A percentile compares a stretch with the other conserved stretches of the same genome.
Conservation (phyloP, 2,888 invertebrate species). For the Cinara cedri region DNA sequence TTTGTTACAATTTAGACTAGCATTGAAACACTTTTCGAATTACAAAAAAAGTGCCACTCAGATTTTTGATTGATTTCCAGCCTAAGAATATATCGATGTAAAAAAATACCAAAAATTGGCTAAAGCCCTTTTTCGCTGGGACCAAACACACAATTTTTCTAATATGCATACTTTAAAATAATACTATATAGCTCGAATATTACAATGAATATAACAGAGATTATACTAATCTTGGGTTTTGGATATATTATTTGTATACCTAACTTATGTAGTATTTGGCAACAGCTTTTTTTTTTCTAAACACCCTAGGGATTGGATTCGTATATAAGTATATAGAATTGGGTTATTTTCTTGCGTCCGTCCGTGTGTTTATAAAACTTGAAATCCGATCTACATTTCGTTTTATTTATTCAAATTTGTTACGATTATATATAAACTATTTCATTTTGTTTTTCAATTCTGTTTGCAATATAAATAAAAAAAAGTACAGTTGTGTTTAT, state of each 20-base stretch:
- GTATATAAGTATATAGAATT: background rate
- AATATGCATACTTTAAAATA: no score
- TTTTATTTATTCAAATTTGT: conserved; percentile 47
- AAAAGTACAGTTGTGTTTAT: conserved; percentile 20
- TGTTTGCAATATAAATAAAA: conserved; percentile 39
- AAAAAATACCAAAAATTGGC: no score
- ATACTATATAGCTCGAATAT: conserved; percentile 24
- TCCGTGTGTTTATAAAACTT: conserved; percentile 48
- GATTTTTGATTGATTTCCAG: no score
- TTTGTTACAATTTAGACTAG: no score
- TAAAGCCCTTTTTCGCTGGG: no score
- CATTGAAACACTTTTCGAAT: no score
- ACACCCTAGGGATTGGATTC: conserved; percentile 18
- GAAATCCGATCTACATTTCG: conserved; percentile 42
- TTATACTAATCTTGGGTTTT: conserved; percentile 11
- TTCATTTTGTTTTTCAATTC: conserved; percentile 51
- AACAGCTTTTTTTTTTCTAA: conserved; percentile 36
- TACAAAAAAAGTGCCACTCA: no score
- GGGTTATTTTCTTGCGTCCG: conserved; percentile 25
- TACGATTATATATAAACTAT: conserved; percentile 47
- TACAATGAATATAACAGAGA: conserved; percentile 4
- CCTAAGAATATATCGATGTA: no score
- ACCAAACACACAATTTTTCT: no score
- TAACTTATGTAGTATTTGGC: conserved; percentile 32
- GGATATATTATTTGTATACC: background rate